Conservation (phyloP, 1,140 invertebrate genomes). For the Chironomus striatipennis region DNA sequence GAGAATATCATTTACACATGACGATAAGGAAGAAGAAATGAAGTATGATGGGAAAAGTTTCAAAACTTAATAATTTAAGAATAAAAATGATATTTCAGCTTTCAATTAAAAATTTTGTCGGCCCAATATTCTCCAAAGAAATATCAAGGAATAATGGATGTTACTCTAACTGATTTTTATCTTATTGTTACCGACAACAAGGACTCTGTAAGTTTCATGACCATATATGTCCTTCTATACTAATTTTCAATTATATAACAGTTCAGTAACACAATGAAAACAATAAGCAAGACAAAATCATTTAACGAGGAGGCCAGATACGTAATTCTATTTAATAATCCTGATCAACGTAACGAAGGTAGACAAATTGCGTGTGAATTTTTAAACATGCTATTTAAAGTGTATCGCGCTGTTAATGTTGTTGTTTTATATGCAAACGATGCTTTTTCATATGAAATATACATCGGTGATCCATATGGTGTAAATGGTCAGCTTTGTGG, state of each 20-base stretch:
- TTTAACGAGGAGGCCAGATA: constrained; percentile 38
- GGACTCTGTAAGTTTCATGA: constrained; percentile 1
- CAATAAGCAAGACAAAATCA: constrained; percentile 30
- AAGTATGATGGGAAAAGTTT: background rate
- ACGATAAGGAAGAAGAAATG: background rate
- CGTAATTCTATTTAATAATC: constrained; percentile 33
- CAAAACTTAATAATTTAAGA: background rate
- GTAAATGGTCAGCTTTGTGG: constrained; percentile 30
- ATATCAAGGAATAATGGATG: background rate
- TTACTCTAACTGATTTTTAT: constrained; percentile 31
- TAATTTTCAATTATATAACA: background rate
- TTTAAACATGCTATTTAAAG: constrained; percentile 31
- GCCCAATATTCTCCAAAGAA: background rate
- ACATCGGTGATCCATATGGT: constrained; percentile 36
- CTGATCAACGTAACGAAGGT: constrained; percentile 27
- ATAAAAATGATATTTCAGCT: too few relatives aligned
- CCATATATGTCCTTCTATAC: background rate
- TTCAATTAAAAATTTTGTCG: constrained; percentile 19
- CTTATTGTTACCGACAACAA: constrained; percentile 33
- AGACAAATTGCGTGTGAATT: constrained; percentile 29
- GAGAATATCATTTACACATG: constrained; percentile 27
- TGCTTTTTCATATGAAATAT: constrained; percentile 31
- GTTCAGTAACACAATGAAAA: constrained; percentile 28
- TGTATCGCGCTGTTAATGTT: constrained; percentile 35
- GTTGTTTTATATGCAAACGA: constrained; percentile 33